Evolutionary conservation across 1,140 invertebrate genomes (phyloP), one percentile per base, ranked within the genome.

Genomic region (Saxidomus purpurata): DNA sequence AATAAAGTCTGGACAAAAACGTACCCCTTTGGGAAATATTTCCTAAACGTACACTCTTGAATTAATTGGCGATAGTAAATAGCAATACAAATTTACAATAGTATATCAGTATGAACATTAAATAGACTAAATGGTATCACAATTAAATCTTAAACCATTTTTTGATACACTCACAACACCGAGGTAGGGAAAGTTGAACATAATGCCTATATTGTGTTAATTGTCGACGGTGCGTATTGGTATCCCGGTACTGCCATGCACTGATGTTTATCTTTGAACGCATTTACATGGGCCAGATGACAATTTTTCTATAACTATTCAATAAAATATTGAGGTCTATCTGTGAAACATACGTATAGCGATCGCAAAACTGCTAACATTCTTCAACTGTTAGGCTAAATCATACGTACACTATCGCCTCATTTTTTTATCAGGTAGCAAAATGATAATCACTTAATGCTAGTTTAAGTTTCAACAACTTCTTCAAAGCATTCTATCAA

Each of bases 131-230:
- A 71, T 71, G 36, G 67, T 71, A 71, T 71, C 67, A 71, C 67
- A 38, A 71, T 71, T 71, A 71, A 71, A 71, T 71, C 67, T 71
- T 71, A 71, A 71, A 38, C 67, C 67, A 28, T 71, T 17, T n/a
- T 36, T 71, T 71, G 34, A 71, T 71, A 71, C 67, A 71, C 67
- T 38, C 22, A 71, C 36, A 40, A 38, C 34, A 6, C 15, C 31
- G 67, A 71, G 47, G 47, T 79, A 36, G 76, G 25, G 76, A 79
- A 79, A 55, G 76, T 79, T 79, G 43, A 52, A 55, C 47, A 79
- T 79, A 79, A 55, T 79, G n/a, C 49, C 47, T 3, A n/a, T 55
- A 79, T 79, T 79, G 76, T 79, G 31, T 22, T 79, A 79, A 79
- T 79, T 79, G 47, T 79, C 47, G 28, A 36, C 47, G 15, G 71